phyloP scores from a whole-genome alignment of 2,888 invertebrate genomes.

The Caenorhabditis sp. region DNA sequence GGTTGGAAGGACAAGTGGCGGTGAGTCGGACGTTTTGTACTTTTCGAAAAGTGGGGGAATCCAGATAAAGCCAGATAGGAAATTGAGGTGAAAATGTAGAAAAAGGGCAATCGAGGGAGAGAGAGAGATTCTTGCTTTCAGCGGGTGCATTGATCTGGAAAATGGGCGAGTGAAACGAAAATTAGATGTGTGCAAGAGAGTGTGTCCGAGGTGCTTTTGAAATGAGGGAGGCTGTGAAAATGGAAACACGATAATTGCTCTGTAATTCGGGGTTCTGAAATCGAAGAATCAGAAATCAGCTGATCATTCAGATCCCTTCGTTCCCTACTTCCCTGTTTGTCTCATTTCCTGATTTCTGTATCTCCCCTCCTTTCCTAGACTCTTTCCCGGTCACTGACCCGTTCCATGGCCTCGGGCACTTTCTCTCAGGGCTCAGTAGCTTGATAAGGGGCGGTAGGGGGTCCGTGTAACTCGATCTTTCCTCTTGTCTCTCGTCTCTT shows the following conservation, averaged over 20 bases:
- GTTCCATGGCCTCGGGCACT: constrained; percentile 15
- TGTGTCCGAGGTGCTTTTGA: not conserved
- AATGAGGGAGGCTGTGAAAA: constrained; percentile 5
- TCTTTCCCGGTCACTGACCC: constrained; percentile 6
- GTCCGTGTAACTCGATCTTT: constrained; percentile 50
- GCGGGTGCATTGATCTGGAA: constrained; percentile 49
- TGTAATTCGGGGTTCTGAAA: not conserved
- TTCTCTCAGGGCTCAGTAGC: constrained; percentile 2
- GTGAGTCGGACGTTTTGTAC: constrained; percentile 39
- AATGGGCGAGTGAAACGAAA: constrained; percentile 51
- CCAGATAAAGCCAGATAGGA: not conserved
- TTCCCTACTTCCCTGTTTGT: too few relatives aligned
- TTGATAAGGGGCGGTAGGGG: constrained; percentile 38
- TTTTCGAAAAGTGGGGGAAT: constrained; percentile 3
- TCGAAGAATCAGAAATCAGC: too few relatives aligned
- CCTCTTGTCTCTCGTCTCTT: constrained; percentile 22
- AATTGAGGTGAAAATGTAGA: constrained; percentile 4
- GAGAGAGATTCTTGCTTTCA: constrained; percentile 29
- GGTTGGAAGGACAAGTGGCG: constrained; percentile 46
- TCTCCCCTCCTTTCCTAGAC: not conserved
- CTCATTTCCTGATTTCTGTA: too few relatives aligned
- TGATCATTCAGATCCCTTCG: too few relatives aligned
- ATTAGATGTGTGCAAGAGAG: constrained; percentile 34
- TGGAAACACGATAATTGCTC: constrained; percentile 17
- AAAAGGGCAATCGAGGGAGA: constrained; percentile 45